Percentiles rank a stretch among this genome's conserved stretches.
phyloP scores from a whole-genome alignment of 2,797 vertebrate genomes.

The Falco cherrug region DNA sequence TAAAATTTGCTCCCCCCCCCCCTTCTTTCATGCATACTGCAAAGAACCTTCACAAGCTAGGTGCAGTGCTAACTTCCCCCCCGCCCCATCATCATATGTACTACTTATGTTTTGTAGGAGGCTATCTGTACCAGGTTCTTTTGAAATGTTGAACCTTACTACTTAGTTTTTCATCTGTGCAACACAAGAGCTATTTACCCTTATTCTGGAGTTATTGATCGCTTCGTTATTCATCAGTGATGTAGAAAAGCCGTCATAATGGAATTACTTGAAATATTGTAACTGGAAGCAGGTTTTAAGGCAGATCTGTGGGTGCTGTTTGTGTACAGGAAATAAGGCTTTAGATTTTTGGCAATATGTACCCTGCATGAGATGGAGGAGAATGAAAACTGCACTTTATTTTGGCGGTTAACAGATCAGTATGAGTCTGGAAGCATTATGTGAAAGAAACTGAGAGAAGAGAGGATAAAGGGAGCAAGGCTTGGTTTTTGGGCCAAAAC shows the following conservation, averaged over 20 bases:
- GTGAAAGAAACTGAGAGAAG: background rate
- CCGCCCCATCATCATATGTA: background rate
- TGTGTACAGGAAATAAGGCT: background rate
- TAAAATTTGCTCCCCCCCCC: background rate
- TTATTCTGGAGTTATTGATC: slow-evolving; percentile 1
- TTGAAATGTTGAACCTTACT: background rate
- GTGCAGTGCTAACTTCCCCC: slow-evolving; percentile 1
- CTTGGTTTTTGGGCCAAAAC: background rate
- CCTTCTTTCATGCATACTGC: background rate
- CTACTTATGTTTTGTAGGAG: background rate
- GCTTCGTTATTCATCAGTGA: background rate
- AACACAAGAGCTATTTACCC: background rate
- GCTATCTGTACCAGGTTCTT: background rate
- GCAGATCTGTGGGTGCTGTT: background rate
- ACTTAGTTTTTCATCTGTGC: background rate
- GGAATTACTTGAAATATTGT: background rate
- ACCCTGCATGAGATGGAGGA: background rate
- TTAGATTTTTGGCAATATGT: background rate
- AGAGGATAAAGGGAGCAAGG: background rate
- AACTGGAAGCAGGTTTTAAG: background rate
- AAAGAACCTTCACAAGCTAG: background rate
- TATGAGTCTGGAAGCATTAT: background rate
- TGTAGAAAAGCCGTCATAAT: background rate
- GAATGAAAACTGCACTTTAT: background rate
- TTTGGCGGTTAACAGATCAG: background rate